Conservation (phyloP, 2,888 invertebrate species). For the Pammene aurita region DNA sequence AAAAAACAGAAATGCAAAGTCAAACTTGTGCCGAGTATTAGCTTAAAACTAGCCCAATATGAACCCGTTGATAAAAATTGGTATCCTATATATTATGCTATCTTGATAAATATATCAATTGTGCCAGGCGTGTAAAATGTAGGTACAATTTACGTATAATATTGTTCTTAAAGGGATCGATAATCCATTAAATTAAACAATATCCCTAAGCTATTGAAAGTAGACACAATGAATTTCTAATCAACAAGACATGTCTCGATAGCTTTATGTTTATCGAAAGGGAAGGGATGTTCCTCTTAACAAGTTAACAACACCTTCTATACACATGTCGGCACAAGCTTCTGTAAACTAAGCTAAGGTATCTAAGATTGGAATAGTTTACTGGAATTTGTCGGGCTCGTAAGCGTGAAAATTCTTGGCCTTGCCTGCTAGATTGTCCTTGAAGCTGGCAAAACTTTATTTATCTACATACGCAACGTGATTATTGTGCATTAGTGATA, state of each 20-base stretch:
- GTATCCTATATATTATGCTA: no score
- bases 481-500: not conserved
- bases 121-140: no score
- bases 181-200: not conserved
- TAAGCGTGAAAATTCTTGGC: conserved; percentile 4
- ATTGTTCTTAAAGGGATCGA: not conserved
- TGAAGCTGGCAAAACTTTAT: not conserved
- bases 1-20: no score
- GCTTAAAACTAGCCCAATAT: no score
- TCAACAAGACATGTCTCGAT: not conserved
- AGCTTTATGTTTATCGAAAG: conserved; percentile 1
- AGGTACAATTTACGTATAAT: no score
- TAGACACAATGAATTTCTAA: conserved; percentile 1
- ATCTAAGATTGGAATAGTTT: conserved; percentile 29
- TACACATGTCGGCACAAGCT: conserved; percentile 12
- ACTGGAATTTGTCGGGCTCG: conserved; percentile 17
- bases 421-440: conserved; percentile 8
- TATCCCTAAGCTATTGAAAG: not conserved
- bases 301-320: conserved; percentile 1
- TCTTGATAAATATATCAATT: no score
- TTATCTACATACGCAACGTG: not conserved
- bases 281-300: conserved; percentile 11
- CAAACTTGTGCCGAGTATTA: no score
- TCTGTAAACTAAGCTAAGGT: conserved; percentile 12
- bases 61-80: no score